These are phyloP conservation scores for Glomeris maerens DNA, from an alignment of 1,140 invertebrate genomes.

Conservation along the genomic window DNA sequence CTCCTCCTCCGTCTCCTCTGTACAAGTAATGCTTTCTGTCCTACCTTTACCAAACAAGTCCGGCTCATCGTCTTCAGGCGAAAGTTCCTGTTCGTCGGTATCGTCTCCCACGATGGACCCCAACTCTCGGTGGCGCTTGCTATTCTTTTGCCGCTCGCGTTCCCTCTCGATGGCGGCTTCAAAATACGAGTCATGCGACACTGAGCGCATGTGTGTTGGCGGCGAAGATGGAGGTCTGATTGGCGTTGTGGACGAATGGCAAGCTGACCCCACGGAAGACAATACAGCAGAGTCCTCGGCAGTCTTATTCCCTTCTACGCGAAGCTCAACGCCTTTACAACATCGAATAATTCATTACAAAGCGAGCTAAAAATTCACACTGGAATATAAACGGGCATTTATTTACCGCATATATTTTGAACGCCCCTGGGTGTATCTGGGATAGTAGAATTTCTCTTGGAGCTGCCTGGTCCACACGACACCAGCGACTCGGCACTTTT, in stretches of 20 bases:
- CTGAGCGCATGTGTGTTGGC: slow-evolving; percentile 41
- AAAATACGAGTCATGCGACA: slow-evolving; percentile 87
- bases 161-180: slow-evolving; percentile 36
- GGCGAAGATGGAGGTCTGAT: slow-evolving; percentile 8
- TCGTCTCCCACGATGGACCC: slow-evolving; percentile 13
- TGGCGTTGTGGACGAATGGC: background rate
- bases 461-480: slow-evolving; percentile 21
- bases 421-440: background rate
- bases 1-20: background rate
- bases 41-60: slow-evolving; percentile 14
- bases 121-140: slow-evolving; percentile 13
- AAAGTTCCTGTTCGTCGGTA: slow-evolving; percentile 19
- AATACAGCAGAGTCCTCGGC: slow-evolving; percentile 12
- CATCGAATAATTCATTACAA: slow-evolving; percentile 10
- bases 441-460: slow-evolving; percentile 9
- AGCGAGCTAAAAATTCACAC: slow-evolving; percentile 22
- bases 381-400: slow-evolving; percentile 20
- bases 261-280: background rate
- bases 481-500: slow-evolving; percentile 53
- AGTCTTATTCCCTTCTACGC: slow-evolving; percentile 15
- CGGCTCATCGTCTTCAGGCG: slow-evolving; percentile 19
- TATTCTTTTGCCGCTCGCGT: too few relatives aligned
- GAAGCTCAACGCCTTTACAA: slow-evolving; percentile 7
- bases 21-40: slow-evolving; percentile 12
- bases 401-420: background rate